Evolutionary conservation across 2,113 vertebrate genomes (phyloP).

Genomic region (Colius striatus): DNA sequence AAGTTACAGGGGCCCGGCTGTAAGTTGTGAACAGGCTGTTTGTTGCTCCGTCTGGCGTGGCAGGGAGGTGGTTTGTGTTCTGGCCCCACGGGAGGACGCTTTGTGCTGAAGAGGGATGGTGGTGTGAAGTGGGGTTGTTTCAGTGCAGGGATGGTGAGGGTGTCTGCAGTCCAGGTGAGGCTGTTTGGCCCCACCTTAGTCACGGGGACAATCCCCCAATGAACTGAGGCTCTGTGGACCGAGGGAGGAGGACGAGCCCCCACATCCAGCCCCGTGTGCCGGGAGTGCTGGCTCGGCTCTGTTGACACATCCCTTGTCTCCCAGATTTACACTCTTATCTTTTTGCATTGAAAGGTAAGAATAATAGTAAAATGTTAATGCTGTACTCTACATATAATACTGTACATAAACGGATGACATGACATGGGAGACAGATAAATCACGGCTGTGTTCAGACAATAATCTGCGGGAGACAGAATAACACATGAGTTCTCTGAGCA

Average conservation of each 20-base stretch:
- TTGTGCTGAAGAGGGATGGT: background rate
- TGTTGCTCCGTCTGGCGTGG: background rate
- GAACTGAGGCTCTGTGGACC: rapidly evolving
- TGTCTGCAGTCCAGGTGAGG: background rate
- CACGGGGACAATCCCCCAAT: background rate
- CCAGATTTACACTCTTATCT: constrained; percentile 57
- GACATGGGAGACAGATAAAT: constrained; percentile 56
- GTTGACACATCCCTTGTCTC: constrained; percentile 28
- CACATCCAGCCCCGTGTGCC: background rate
- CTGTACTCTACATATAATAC: constrained; percentile 7
- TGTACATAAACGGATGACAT: constrained; percentile 32
- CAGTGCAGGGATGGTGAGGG: rapidly evolving
- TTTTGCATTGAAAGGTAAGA: constrained; percentile 56
- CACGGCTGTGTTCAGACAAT: background rate
- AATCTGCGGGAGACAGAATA: background rate
- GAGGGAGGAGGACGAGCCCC: background rate
- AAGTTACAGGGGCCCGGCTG: constrained; percentile 57
- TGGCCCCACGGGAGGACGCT: background rate
- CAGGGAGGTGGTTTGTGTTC: background rate
- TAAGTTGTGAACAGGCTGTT: constrained; percentile 21
- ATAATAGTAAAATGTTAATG: constrained; percentile 61
- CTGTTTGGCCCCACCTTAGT: rapidly evolving
- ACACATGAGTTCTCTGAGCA: background rate
- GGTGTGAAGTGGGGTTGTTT: rapidly evolving
- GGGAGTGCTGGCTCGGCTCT: background rate